phyloP scores from a whole-genome alignment of 2,797 vertebrate species.

The Dermochelys coriacea region DNA sequence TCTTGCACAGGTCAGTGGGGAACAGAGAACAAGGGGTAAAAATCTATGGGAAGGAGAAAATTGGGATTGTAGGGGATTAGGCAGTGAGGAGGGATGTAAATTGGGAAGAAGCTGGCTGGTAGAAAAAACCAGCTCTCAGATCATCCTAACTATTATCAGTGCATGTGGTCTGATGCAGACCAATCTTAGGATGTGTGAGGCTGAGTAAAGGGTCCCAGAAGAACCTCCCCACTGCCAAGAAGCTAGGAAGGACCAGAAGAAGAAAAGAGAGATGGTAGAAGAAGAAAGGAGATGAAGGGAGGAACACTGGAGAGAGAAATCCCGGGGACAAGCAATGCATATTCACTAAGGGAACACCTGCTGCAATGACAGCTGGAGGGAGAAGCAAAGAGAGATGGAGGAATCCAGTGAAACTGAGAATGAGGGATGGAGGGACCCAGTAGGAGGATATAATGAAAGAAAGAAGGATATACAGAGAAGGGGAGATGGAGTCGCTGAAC shows the following conservation, averaged over 20 bases:
- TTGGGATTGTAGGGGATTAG: background rate
- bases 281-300: background rate
- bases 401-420: background rate
- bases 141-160: background rate
- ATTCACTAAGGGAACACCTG: background rate
- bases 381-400: background rate
- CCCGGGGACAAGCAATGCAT: background rate
- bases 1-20: background rate
- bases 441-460: background rate
- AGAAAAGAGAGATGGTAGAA: background rate
- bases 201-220: background rate
- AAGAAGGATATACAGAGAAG: background rate
- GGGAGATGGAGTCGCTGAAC: background rate
- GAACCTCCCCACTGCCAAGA: background rate
- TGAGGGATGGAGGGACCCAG: background rate
- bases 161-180: no score
- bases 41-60: background rate
- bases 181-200: background rate
- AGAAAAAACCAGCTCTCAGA: background rate
- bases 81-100: background rate
- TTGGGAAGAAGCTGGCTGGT: background rate
- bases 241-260: background rate
- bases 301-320: background rate
- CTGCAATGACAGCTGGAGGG: background rate
- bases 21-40: background rate